These are phyloP conservation scores for Paradoxurus hermaphroditus DNA, from an alignment of 2,113 vertebrate genomes.

Conservation along the genomic window DNA sequence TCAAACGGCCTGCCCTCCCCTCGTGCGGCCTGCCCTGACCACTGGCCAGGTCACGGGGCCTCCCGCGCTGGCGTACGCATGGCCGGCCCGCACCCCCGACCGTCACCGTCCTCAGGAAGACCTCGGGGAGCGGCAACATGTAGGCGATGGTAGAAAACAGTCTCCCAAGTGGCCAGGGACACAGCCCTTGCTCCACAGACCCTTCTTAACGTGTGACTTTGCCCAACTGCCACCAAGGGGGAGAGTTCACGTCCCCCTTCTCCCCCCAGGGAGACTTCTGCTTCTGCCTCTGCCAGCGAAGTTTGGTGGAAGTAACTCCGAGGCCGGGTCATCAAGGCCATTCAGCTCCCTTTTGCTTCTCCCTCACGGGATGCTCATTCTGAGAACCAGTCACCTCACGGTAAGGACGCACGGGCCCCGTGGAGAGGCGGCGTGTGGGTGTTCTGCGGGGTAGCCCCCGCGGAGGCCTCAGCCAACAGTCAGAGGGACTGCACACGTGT, in stretches of 20 bases:
- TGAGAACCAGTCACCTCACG: background rate
- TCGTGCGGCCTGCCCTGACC: background rate
- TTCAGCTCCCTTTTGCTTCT: background rate
- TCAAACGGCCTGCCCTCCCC: background rate
- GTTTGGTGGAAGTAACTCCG: accelerated
- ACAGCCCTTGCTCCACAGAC: too few species aligned
- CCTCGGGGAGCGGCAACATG: background rate
- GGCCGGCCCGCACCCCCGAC: accelerated
- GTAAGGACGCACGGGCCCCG: background rate
- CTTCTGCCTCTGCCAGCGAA: background rate
- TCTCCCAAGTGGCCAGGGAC: background rate
- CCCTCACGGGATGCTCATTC: too few species aligned
- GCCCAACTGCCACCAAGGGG: background rate
- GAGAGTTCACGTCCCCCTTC: too few species aligned
- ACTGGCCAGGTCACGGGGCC: background rate
- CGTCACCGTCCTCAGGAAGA: background rate
- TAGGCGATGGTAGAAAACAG: background rate
- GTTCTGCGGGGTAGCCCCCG: background rate
- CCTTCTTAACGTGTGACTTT: background rate
- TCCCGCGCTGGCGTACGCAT: background rate
- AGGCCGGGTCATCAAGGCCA: background rate
- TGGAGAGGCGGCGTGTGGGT: background rate
- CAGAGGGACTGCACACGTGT: background rate
- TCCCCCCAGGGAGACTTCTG: too few species aligned
- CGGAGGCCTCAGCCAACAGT: background rate